Conservation (phyloP, 2,113 vertebrate genomes). For the Ifrita kowaldi region DNA sequence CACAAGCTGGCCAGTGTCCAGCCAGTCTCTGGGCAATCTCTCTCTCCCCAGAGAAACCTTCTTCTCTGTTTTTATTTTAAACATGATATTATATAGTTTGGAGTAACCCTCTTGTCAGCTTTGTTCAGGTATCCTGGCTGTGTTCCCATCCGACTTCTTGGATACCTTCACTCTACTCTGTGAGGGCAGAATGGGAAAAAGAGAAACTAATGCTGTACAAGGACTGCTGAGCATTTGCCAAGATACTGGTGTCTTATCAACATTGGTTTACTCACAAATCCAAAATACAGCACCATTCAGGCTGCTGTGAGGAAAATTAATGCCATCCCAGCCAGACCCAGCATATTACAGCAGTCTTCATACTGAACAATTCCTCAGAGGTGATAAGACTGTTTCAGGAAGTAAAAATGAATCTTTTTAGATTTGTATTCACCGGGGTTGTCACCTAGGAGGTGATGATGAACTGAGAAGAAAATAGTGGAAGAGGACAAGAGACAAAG, state of each 20-base stretch:
- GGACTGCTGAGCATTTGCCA: not conserved
- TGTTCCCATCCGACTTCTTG: not conserved
- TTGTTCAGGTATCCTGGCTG: not conserved
- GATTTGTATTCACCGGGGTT: not conserved
- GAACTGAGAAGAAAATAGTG: not conserved
- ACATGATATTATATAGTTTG: not conserved
- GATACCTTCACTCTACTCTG: not conserved
- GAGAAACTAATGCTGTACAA: not conserved
- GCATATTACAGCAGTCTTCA: not conserved
- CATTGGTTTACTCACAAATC: not conserved
- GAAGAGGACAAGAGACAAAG: not conserved
- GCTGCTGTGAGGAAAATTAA: not conserved
- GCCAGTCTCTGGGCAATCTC: not conserved
- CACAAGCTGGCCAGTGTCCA: not conserved
- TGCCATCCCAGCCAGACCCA: not conserved
- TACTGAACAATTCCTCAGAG: not conserved
- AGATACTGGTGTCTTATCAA: not conserved
- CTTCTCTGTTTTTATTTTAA: not conserved
- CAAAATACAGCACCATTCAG: not conserved
- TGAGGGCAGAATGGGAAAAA: not conserved
- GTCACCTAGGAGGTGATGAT: not conserved
- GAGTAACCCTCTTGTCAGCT: not conserved
- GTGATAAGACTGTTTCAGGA: not conserved
- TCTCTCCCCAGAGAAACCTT: not conserved
- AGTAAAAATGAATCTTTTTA: not conserved